These are phyloP conservation scores for Graptemys geographica DNA, from an alignment of 2,797 vertebrate genomes.

Conservation along the genomic window DNA sequence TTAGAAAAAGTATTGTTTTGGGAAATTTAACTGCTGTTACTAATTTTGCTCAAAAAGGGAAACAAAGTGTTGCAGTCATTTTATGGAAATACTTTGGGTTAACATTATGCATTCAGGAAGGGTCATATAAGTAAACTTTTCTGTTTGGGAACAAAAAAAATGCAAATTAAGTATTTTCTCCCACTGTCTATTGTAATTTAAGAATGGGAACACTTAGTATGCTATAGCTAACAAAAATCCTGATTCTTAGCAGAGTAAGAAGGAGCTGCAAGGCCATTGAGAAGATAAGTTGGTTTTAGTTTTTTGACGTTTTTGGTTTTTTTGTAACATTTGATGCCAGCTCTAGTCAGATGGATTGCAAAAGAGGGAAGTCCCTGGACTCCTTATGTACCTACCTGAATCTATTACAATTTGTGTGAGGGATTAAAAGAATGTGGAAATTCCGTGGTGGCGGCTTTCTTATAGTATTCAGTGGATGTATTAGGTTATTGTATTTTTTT, in stretches of 20 bases:
- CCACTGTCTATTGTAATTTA: neutral
- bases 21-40: conserved; percentile 15
- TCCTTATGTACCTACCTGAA: accelerated
- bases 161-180: neutral
- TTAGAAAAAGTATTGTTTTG: neutral
- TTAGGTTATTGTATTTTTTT: neutral
- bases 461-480: neutral
- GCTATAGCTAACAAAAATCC: neutral
- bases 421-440: neutral
- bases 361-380: neutral
- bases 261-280: neutral
- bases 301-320: neutral
- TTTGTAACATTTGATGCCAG: neutral
- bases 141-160: neutral
- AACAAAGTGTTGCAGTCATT: neutral
- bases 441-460: neutral
- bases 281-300: neutral
- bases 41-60: neutral
- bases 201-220: neutral
- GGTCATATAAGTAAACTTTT: neutral
- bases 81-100: neutral
- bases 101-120: neutral
- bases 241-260: neutral
- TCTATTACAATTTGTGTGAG: neutral
- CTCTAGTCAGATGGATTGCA: neutral